Evolutionary conservation across 2,113 vertebrate genomes (phyloP).

Genomic region (Emydura subglobosa): DNA sequence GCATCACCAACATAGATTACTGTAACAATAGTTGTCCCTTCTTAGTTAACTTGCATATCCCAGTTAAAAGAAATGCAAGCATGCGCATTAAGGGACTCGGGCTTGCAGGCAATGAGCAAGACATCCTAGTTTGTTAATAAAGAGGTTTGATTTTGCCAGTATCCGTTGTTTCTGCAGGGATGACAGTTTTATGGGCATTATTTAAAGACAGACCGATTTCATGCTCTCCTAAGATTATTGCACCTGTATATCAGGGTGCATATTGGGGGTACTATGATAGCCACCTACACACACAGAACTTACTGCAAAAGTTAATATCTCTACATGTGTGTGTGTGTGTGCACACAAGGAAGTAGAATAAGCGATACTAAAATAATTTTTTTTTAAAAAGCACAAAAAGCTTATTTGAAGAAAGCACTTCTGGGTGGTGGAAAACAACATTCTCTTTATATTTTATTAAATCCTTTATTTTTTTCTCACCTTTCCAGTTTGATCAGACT

Average conservation of each 20-base stretch:
- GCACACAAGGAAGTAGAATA: conserved; percentile 45
- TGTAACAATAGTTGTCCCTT: conserved; percentile 45
- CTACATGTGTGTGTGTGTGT: background rate
- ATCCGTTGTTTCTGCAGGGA: conserved; percentile 70
- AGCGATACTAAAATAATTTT: conserved; percentile 72
- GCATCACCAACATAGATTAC: conserved; percentile 68
- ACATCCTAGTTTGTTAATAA: conserved; percentile 25
- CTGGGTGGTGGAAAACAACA: conserved; percentile 69
- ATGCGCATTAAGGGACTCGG: conserved; percentile 6
- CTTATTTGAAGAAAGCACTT: conserved; percentile 80
- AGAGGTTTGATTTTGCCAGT: conserved; percentile 66
- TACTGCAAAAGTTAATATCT: background rate
- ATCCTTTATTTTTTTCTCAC: background rate
- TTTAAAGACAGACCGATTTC: conserved; percentile 75
- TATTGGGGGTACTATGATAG: conserved; percentile 47
- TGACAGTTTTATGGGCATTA: conserved; percentile 89
- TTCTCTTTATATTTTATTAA: conserved; percentile 48
- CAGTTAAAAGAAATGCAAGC: conserved; percentile 22
- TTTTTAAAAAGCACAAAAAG: conserved; percentile 85
- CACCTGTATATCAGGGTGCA: conserved; percentile 50
- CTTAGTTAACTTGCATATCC: conserved; percentile 8
- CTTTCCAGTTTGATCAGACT: conserved; percentile 44
- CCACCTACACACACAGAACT: conserved; percentile 37
- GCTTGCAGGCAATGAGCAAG: conserved; percentile 6
- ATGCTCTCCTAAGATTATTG: conserved; percentile 64